These are phyloP conservation scores for Crenichthys baileyi DNA, from an alignment of 2,797 vertebrate genomes.

Conservation along the genomic window DNA sequence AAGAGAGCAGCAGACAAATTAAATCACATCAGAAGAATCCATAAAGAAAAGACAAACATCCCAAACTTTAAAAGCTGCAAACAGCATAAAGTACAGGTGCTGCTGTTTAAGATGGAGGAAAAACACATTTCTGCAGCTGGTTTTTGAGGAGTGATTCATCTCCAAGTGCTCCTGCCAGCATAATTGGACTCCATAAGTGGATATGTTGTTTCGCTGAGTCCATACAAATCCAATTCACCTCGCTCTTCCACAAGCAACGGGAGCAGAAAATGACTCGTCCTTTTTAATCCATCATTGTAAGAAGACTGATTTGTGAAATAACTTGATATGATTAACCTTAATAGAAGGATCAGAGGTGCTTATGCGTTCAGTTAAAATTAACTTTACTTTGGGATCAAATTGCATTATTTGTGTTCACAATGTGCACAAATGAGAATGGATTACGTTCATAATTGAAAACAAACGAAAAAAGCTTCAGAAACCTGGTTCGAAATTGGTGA, in stretches of 20 bases:
- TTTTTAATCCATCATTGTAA: slow-evolving; percentile 70
- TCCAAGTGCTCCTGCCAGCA: slow-evolving; percentile 59
- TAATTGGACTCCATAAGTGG: slow-evolving; percentile 72
- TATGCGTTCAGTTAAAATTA: slow-evolving; percentile 14
- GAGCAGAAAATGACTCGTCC: slow-evolving; percentile 74
- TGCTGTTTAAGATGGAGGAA: slow-evolving; percentile 10
- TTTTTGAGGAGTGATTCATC: slow-evolving; percentile 55
- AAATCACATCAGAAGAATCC: slow-evolving; percentile 40
- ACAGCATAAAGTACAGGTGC: slow-evolving; percentile 35
- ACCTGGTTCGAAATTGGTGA: neutral
- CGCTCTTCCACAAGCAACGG: slow-evolving; percentile 54
- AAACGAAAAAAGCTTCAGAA: neutral
- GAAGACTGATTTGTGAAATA: slow-evolving; percentile 42
- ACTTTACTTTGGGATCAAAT: slow-evolving; percentile 1
- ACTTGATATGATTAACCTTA: slow-evolving; percentile 46
- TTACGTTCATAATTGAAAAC: neutral
- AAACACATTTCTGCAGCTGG: slow-evolving; percentile 33
- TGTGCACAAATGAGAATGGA: neutral
- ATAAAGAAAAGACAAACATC: slow-evolving; percentile 40
- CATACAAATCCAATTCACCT: slow-evolving; percentile 74
- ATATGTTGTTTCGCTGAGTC: slow-evolving; percentile 65
- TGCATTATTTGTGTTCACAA: neutral
- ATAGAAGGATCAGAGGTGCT: slow-evolving; percentile 14
- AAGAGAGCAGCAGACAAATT: slow-evolving; percentile 35
- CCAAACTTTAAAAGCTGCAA: slow-evolving; percentile 20